Evolutionary conservation across 2,888 invertebrate genomes (phyloP), one percentile per base, ranked within the genome.

Genomic region (Scaptomyza caliginosa): DNA sequence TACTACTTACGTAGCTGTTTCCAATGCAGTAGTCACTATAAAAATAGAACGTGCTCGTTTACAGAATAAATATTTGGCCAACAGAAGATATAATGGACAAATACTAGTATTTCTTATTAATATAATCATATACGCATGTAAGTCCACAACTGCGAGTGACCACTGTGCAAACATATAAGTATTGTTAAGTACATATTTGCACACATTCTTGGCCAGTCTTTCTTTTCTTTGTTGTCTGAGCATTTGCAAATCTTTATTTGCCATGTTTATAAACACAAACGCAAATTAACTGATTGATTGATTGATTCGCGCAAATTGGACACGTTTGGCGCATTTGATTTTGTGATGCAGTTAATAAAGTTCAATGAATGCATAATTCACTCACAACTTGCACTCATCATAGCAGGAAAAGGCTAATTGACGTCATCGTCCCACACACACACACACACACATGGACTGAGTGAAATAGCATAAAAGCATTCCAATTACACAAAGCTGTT

Each of bases 231-330:
- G 66, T 69, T 69, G 70, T 78, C 70, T 69, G 52, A 28, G 43
- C 34, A 56, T 58, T 65, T 50, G 62, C 60, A 51, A 67, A 67
- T 66, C 79, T 16, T 71, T 67, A 74, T 60, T 67, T 38, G 54
- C 48, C 51, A 48, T 81, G 65, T 77, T 74, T 77, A 73, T 70
- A 66, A 69, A 60, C 75, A 67, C 21, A 8, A 11, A 59, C 38
- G 42, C 13, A 13, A 36, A 60, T 52, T 36, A 21, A 28, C 21
- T 39, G 19, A 68, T 69, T 63, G 64, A 65, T 76, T 39, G 19
- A 68, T 69, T 63, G 64, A 65, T 76, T 80, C 26, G 24, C 43
- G 38, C 67, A 74, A 81, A 39, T 75, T 68, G 66, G 43, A 56
- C 70, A 70, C 78, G 68, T 60, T 67, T 57, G 48, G 48, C 49